Percentiles rank a stretch among this genome's conserved stretches.
These are phyloP conservation scores for Crambe crambe DNA, from an alignment of 37 sponge, comb jelly and placozoan species.

Conservation along the genomic window DNA sequence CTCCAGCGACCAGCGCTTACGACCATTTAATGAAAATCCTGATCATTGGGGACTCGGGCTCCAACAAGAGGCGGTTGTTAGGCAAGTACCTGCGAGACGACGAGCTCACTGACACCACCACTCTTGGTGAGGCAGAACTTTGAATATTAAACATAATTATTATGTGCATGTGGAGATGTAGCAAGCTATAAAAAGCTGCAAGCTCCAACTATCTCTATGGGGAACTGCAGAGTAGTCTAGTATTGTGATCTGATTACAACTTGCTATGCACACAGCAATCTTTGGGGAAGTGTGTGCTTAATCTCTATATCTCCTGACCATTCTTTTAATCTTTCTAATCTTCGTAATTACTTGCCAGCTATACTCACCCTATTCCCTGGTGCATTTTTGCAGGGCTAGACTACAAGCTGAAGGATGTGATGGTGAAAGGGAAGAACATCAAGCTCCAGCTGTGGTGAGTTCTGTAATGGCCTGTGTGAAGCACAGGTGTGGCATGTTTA, in stretches of 20 bases:
- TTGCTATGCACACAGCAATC: no score
- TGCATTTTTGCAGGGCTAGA: constrained; percentile 65
- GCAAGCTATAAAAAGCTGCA: no score
- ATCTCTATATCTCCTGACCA: no score
- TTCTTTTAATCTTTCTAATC: no score
- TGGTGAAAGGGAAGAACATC: constrained; percentile 33
- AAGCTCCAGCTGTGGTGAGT: constrained; percentile 78
- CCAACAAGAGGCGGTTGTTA: constrained; percentile 50
- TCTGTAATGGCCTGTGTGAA: not conserved
- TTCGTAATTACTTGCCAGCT: not conserved
- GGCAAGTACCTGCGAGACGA: constrained; percentile 38
- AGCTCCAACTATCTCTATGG: no score
- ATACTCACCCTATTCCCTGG: no score
- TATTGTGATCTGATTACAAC: no score
- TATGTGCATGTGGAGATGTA: no score
- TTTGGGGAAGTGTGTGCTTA: no score
- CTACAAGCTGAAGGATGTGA: constrained; percentile 67
- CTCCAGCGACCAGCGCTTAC: constrained; percentile 11
- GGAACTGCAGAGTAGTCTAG: no score
- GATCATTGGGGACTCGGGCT: constrained; percentile 58
- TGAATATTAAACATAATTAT: no score
- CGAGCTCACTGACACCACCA: constrained; percentile 30
- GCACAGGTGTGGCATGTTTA: no score
- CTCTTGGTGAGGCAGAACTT: constrained; percentile 30
- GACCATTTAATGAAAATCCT: constrained; percentile 61